A percentile compares a stretch with the other conserved stretches of the same genome.
Evolutionary conservation across 2,888 invertebrate species (phyloP).

Genomic region (Leptodirus hochenwartii): DNA sequence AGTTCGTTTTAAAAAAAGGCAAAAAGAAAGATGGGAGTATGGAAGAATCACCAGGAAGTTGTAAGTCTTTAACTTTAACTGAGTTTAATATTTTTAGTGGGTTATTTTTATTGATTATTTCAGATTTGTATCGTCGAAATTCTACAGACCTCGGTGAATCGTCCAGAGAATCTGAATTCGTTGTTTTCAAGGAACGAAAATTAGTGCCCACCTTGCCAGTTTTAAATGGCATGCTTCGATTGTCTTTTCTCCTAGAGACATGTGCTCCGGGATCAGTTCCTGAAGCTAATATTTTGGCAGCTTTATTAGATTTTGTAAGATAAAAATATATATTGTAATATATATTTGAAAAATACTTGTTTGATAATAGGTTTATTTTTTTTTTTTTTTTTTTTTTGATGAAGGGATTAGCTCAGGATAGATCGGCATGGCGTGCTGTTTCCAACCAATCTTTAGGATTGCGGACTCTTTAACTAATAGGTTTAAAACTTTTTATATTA

Average conservation of each 20-base stretch:
- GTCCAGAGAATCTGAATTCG: constrained; percentile 70
- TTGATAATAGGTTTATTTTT: no score
- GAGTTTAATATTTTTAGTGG: no score
- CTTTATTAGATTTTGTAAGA: constrained; percentile 78
- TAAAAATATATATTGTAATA: neutral
- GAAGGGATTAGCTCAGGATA: no score
- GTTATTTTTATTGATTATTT: constrained; percentile 4
- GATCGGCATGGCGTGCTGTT: no score
- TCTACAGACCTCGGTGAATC: constrained; percentile 67
- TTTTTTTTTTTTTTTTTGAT: no score
- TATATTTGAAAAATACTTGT: constrained; percentile 2
- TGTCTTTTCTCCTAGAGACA: constrained; percentile 85
- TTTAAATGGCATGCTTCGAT: constrained; percentile 74
- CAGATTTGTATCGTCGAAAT: constrained; percentile 59
- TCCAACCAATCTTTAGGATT: no score
- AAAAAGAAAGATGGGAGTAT: constrained; percentile 79
- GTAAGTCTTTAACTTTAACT: constrained; percentile 28
- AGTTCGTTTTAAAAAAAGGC: constrained; percentile 66
- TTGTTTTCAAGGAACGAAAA: constrained; percentile 72
- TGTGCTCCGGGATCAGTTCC: constrained; percentile 93
- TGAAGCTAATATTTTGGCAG: constrained; percentile 88
- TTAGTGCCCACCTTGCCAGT: constrained; percentile 62
- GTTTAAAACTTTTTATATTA: constrained; percentile 1
- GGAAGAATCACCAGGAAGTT: constrained; percentile 66
- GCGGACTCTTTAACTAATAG: neutral